A percentile compares a stretch with the other conserved stretches of the same genome.
Conservation (phyloP, 2,888 invertebrate species). For the Epinotia demarniana region DNA sequence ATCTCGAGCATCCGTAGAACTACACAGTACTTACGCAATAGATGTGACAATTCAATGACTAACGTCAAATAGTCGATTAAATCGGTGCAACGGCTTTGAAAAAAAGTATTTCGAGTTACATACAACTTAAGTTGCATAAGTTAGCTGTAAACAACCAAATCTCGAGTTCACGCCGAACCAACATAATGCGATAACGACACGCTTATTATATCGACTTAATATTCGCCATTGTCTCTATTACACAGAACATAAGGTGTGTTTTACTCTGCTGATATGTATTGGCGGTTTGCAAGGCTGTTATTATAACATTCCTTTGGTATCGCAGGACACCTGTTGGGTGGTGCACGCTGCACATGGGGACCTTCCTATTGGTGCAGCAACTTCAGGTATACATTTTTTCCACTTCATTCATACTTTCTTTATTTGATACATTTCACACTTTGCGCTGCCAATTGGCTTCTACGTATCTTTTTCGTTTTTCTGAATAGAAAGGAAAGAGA, state of each 20-base stretch:
- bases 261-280: neutral
- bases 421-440: neutral
- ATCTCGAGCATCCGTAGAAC: neutral
- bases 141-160: slow-evolving; percentile 14
- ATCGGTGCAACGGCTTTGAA: too few species aligned
- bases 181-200: slow-evolving; percentile 22
- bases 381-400: slow-evolving; percentile 64
- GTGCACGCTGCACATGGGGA: slow-evolving; percentile 90
- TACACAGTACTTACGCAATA: neutral
- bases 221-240: neutral
- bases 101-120: neutral
- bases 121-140: neutral
- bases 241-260: neutral
- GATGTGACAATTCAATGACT: neutral
- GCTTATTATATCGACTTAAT: slow-evolving; percentile 15
- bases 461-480: neutral
- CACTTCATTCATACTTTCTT: neutral
- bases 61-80: neutral
- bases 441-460: neutral
- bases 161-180: slow-evolving; percentile 9
- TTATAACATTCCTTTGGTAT: slow-evolving; percentile 43
- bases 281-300: neutral
- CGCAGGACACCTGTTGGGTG: slow-evolving; percentile 77
- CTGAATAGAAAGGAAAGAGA: too few species aligned
- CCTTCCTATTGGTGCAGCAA: slow-evolving; percentile 92